These are phyloP conservation scores for Ibidorhyncha struthersii DNA, from an alignment of 2,113 vertebrate genomes.

Conservation along the genomic window DNA sequence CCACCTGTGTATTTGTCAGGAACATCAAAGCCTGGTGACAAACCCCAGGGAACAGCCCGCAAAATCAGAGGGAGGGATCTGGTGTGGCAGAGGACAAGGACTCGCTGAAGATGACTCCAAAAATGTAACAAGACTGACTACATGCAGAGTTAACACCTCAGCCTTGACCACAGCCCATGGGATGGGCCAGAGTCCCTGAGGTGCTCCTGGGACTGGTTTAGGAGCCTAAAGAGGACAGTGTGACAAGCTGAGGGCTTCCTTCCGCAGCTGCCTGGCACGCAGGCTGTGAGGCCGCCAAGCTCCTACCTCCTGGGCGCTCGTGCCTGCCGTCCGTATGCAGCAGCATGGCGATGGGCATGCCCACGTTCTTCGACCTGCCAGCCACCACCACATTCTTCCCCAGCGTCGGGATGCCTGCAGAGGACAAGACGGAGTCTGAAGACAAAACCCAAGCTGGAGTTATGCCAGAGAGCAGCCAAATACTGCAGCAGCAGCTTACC, in stretches of 20 bases:
- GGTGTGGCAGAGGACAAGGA: neutral
- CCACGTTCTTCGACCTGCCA: conserved; percentile 95
- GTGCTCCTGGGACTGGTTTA: accelerated
- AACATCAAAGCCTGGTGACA: neutral
- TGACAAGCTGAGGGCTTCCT: neutral
- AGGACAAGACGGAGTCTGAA: neutral
- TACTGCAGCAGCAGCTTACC: conserved; percentile 62
- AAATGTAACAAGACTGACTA: too few relatives aligned
- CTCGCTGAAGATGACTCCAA: neutral
- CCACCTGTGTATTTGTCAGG: accelerated
- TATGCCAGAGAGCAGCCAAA: accelerated
- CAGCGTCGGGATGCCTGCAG: conserved; percentile 89
- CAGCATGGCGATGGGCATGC: conserved; percentile 98
- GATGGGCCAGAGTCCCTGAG: neutral
- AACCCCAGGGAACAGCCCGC: neutral
- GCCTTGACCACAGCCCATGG: neutral
- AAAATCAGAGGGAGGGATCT: neutral
- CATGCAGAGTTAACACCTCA: accelerated
- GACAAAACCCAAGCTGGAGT: neutral
- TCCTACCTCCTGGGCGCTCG: conserved; percentile 90
- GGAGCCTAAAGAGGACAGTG: accelerated
- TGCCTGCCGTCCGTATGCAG: conserved; percentile 93
- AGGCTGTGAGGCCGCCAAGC: accelerated
- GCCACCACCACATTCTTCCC: conserved; percentile 97
- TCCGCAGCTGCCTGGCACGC: accelerated